Percentiles rank a stretch among this genome's conserved stretches.
phyloP scores from a whole-genome alignment of 2,113 vertebrate genomes.

The Anguilla rostrata region DNA sequence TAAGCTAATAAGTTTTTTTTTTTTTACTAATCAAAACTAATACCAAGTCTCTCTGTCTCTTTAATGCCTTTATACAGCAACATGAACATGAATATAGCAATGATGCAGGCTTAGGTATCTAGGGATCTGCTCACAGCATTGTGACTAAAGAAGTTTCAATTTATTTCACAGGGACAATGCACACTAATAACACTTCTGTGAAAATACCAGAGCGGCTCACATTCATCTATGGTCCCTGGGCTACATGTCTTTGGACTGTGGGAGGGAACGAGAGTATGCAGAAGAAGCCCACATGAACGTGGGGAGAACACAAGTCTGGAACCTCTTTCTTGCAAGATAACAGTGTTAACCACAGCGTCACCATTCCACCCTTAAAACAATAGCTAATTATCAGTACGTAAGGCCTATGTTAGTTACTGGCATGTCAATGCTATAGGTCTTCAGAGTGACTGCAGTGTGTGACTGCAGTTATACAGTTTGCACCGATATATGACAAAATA shows the following conservation, averaged over 20 bases:
- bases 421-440: not conserved
- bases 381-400: too few species aligned
- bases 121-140: not conserved
- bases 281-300: too few species aligned
- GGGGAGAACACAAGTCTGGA: too few species aligned
- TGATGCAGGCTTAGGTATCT: not conserved
- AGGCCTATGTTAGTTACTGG: not conserved
- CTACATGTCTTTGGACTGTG: too few species aligned
- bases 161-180: too few species aligned
- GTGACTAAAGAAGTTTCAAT: not conserved
- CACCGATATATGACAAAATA: not conserved
- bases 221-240: too few species aligned
- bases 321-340: too few species aligned
- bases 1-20: not conserved
- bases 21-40: not conserved
- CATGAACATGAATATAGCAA: not conserved
- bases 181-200: too few species aligned
- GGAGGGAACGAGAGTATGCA: too few species aligned
- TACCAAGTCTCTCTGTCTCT: not conserved
- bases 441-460: not conserved
- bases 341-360: too few species aligned
- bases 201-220: too few species aligned
- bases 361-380: too few species aligned
- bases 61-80: not conserved
- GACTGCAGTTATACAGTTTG: not conserved